Evolutionary conservation across 1,140 invertebrate species (phyloP).

Genomic region (Drosophila gunungcola): DNA sequence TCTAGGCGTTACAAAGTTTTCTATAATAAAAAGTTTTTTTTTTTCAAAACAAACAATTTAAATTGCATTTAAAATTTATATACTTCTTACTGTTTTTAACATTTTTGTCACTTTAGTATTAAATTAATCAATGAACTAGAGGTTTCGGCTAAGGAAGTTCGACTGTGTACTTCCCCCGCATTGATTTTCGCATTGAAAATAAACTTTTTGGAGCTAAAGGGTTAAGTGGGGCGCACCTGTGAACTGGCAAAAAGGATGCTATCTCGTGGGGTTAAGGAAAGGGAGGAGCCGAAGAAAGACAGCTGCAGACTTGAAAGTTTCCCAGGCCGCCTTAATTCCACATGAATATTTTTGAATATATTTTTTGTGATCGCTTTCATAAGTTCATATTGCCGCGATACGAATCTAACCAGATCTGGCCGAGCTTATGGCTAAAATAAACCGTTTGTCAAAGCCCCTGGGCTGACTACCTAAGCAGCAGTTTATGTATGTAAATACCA

Average conservation of each 20-base stretch:
- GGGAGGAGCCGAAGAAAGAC: constrained; percentile 19
- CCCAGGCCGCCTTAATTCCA: constrained; percentile 48
- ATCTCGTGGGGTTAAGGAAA: neutral
- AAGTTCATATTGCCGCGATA: constrained; percentile 62
- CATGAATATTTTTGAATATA: constrained; percentile 58
- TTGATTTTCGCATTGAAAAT: constrained; percentile 67
- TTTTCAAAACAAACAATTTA: too few species aligned
- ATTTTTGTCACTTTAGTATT: neutral
- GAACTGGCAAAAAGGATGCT: constrained; percentile 60
- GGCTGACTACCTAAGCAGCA: constrained; percentile 53
- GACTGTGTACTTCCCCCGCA: constrained; percentile 43
- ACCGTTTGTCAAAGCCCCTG: constrained; percentile 50
- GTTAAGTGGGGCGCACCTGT: constrained; percentile 72
- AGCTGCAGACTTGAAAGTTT: constrained; percentile 59
- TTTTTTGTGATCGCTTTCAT: constrained; percentile 40
- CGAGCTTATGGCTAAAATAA: constrained; percentile 55
- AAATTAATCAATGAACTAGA: neutral
- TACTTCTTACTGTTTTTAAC: too few species aligned
- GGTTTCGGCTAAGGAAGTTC: neutral
- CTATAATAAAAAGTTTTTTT: too few species aligned
- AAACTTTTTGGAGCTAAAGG: constrained; percentile 66
- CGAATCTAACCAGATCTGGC: constrained; percentile 41
- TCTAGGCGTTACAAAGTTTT: too few species aligned
- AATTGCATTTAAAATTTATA: too few species aligned
- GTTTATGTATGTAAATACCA: constrained; percentile 57